Evolutionary conservation across 2,888 invertebrate genomes (phyloP).

Genomic region (Lathronympha strigana): DNA sequence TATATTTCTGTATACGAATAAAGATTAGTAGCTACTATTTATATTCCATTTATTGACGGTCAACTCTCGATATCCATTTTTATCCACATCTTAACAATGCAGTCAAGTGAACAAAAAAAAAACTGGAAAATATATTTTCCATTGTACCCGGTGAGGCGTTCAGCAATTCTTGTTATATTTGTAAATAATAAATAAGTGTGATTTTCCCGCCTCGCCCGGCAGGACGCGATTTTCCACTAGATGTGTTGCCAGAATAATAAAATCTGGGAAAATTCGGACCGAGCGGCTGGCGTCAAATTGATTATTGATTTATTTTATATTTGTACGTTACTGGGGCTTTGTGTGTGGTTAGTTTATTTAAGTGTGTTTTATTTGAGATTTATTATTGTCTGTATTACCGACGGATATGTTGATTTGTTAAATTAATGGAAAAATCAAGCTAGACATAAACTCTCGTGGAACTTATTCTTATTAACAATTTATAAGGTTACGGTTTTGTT

Average conservation of each 20-base stretch:
- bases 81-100: slow-evolving; percentile 16
- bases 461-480: too few species aligned
- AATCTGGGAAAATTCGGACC: slow-evolving; percentile 67
- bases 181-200: slow-evolving; percentile 62
- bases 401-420: neutral
- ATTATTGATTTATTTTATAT: slow-evolving; percentile 78
- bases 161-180: slow-evolving; percentile 52
- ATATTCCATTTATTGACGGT: slow-evolving; percentile 1
- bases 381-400: neutral
- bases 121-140: slow-evolving; percentile 38
- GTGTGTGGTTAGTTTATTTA: neutral
- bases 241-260: slow-evolving; percentile 72
- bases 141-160: slow-evolving; percentile 22
- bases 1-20: too few species aligned
- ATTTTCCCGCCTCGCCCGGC: slow-evolving; percentile 59
- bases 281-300: slow-evolving; percentile 78
- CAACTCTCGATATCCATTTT: neutral
- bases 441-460: too few species aligned
- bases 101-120: slow-evolving; percentile 41
- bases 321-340: slow-evolving; percentile 43
- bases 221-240: slow-evolving; percentile 75
- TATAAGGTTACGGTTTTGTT: too few species aligned
- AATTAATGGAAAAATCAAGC: too few species aligned
- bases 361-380: neutral
- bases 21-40: neutral